Conservation (phyloP, 1,140 invertebrate genomes). For the Bursaphelenchus mucronatus region DNA sequence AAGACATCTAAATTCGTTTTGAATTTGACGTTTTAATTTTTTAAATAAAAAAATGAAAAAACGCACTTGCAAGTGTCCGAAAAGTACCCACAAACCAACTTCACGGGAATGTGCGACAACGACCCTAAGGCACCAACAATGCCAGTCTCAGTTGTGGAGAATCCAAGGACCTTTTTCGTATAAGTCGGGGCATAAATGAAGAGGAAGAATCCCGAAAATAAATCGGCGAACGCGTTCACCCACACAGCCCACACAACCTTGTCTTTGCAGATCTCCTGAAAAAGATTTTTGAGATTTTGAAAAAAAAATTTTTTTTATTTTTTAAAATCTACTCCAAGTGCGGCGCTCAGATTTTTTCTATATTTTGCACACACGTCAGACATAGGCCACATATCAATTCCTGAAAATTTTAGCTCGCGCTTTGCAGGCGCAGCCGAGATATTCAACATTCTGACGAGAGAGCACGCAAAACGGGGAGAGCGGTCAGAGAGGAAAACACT, state of each 20-base stretch:
- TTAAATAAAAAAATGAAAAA: slow-evolving; percentile 9
- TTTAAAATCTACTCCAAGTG: slow-evolving; percentile 6
- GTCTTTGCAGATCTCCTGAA: slow-evolving; percentile 22
- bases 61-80: slow-evolving; percentile 33
- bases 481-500: too few relatives aligned
- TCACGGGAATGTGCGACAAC: slow-evolving; percentile 24
- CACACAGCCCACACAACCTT: slow-evolving; percentile 25
- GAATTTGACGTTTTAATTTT: slow-evolving; percentile 17
- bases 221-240: slow-evolving; percentile 23
- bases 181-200: slow-evolving; percentile 40
- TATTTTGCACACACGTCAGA: too few relatives aligned
- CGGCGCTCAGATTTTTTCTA: too few relatives aligned
- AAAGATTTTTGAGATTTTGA: background rate
- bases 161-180: slow-evolving; percentile 34
- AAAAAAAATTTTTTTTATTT: background rate
- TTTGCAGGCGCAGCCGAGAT: too few relatives aligned
- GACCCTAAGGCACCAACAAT: slow-evolving; percentile 26
- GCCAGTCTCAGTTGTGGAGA: slow-evolving; percentile 25
- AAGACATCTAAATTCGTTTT: slow-evolving; percentile 29
- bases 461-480: too few relatives aligned
- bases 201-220: slow-evolving; percentile 31
- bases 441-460: too few relatives aligned
- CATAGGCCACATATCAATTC: too few relatives aligned
- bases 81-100: slow-evolving; percentile 31
- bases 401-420: too few relatives aligned